A percentile compares a stretch with the other conserved stretches of the same genome.
Conservation (phyloP, 2,797 vertebrate species). For the Gymnoscopelus microlampas region DNA sequence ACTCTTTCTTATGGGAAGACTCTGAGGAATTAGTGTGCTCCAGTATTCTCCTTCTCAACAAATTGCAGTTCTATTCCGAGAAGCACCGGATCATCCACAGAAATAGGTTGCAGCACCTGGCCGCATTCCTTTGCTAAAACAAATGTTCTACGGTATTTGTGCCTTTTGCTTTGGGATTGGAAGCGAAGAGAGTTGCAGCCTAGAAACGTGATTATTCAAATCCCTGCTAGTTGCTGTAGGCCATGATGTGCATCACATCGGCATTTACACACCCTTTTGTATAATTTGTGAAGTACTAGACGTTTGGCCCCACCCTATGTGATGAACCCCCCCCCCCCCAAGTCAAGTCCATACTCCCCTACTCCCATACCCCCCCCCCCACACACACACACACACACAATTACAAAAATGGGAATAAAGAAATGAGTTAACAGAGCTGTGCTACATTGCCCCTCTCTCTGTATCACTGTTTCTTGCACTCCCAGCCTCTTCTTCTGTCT, state of each 20-base stretch:
- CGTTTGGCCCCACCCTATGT: no score
- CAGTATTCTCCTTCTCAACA: no score
- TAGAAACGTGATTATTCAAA: conserved; percentile 43
- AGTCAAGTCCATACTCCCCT: no score
- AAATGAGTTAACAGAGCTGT: neutral
- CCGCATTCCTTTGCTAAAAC: neutral
- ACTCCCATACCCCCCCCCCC: no score
- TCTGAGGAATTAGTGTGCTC: no score
- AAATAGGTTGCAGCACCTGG: no score
- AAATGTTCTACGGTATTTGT: neutral
- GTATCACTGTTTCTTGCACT: conserved; percentile 30
- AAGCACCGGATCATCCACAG: no score
- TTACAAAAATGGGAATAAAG: neutral
- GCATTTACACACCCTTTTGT: conserved; percentile 49
- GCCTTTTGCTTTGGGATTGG: conserved; percentile 4
- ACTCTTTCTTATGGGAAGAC: no score
- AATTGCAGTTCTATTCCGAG: no score
- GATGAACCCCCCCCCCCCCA: no score
- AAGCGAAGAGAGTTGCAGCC: neutral
- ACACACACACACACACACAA: conserved; percentile 8
- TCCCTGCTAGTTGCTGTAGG: conserved; percentile 23
- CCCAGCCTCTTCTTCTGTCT: conserved; percentile 33
- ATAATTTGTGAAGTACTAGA: conserved; percentile 33
- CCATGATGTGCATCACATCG: conserved; percentile 43
- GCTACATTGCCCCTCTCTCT: conserved; percentile 28